phyloP scores from a whole-genome alignment of 2,888 invertebrate genomes.

The Habroteleia sp. region DNA sequence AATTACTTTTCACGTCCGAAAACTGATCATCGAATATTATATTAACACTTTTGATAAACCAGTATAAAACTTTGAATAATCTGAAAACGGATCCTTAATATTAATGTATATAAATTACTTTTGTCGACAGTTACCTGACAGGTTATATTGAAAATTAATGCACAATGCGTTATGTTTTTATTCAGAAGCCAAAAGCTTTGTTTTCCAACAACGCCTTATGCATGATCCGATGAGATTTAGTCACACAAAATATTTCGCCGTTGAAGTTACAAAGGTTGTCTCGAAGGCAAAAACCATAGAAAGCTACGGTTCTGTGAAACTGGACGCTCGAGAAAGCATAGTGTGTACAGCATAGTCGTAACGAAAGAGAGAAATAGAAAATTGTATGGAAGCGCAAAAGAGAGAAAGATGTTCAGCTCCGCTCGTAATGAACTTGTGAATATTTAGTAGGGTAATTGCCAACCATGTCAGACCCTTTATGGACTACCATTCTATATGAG shows the following conservation, averaged over 20 bases:
- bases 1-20: no score
- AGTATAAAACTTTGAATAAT: no score
- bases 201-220: conserved; percentile 47
- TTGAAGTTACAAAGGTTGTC: conserved; percentile 58
- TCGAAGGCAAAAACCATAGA: conserved; percentile 55
- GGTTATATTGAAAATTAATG: conserved; percentile 21
- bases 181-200: conserved; percentile 46
- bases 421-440: conserved; percentile 79
- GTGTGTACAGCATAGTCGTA: conserved; percentile 57
- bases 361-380: conserved; percentile 61
- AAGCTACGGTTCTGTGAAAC: conserved; percentile 62
- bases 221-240: conserved; percentile 63
- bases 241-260: conserved; percentile 66
- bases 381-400: conserved; percentile 36
- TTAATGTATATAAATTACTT: background rate
- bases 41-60: no score
- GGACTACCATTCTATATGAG: conserved; percentile 67
- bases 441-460: conserved; percentile 80
- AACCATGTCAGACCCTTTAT: conserved; percentile 70
- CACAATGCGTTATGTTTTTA: conserved; percentile 39
- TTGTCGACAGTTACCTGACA: background rate
- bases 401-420: conserved; percentile 65
- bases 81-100: no score
- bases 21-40: no score
- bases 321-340: conserved; percentile 62